Base-by-base conservation (phyloP, 2,888 invertebrate genomes). In the Metallyticus violacea region DNA sequence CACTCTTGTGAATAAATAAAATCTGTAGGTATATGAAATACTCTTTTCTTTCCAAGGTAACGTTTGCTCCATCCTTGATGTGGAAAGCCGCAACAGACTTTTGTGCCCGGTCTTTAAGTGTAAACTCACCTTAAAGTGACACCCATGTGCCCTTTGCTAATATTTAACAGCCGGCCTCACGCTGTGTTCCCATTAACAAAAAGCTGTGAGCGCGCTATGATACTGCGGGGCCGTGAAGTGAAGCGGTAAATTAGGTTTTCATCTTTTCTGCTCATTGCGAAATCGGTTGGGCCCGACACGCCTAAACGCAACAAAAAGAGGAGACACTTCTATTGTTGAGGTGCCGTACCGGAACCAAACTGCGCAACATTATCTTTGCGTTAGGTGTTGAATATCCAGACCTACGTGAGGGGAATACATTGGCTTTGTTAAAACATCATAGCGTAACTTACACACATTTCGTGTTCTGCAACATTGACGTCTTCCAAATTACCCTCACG, bases 171-270 rank as follows among this genome's bases (percentile, higher is more conserved):
- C 15, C 40, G 40, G 40, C 40, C 40, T 62, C 40, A 62, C 40
- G 15, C 40, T 62, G 40, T 62, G 40, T 62, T 62, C 40, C 40
- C 40, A 62, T 62, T 62, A 79, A 79, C 79, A 79, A 79, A 79
- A 27, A 26, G 25, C 27, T 9, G 79, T 4, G 79, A 26, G 79
- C 79, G 26, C 22, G 79, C 27, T n/a, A 26, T 26, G 79, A 26
- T 27, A 22, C 79, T 15, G 9, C 40, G 15, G 40, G 40, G 40
- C 40, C 40, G 40, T 78, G 22, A 85, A 85, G 26, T 85, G 85
- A 85, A 79, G 85, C 40, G 85, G 85, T 77, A 85, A 80, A 85
- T 85, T 85, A 85, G 85, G 79, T 85, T 85, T 80, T 79, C 85
- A 85, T 85, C 79, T 62, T 7, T 82, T 62, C 40, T 62, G 40